A percentile compares a stretch with the other conserved stretches of the same genome.
phyloP scores from a whole-genome alignment of 2,888 invertebrate genomes.

The Polymixis lichenea region DNA sequence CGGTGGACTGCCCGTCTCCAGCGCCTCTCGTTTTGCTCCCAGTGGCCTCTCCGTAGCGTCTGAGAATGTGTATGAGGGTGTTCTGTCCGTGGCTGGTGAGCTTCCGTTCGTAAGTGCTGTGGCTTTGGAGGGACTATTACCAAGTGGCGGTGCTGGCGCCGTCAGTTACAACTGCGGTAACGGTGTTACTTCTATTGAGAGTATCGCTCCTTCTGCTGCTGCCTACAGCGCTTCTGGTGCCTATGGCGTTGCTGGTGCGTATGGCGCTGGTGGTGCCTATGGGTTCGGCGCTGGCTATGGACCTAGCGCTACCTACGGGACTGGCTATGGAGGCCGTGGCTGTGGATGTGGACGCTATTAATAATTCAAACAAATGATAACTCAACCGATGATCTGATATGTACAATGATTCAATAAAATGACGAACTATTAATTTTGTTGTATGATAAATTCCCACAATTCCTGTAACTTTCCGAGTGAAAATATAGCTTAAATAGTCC shows the following conservation, averaged over 20 bases:
- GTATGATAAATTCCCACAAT: no score
- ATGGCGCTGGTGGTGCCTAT: conserved; percentile 8
- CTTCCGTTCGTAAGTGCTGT: conserved; percentile 77
- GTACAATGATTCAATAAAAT: no score
- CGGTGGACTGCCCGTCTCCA: conserved; percentile 53
- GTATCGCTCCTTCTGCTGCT: conserved; percentile 8
- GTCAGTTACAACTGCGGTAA: conserved; percentile 75
- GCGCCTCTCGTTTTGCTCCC: conserved; percentile 45
- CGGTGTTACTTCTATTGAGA: conserved; percentile 57
- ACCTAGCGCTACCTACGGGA: neutral
- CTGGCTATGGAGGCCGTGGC: conserved; percentile 12
- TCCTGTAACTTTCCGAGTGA: no score
- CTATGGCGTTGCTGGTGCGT: conserved; percentile 8
- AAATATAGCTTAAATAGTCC: no score
- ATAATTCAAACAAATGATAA: neutral
- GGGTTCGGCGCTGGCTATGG: conserved; percentile 26
- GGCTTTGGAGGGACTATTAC: conserved; percentile 72
- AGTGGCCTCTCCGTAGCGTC: conserved; percentile 45
- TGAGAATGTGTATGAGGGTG: conserved; percentile 60
- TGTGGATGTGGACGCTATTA: conserved; percentile 38
- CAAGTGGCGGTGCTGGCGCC: conserved; percentile 72
- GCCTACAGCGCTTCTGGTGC: no score
- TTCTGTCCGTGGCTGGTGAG: conserved; percentile 72
- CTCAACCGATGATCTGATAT: no score
- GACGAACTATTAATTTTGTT: no score